A percentile compares a stretch with the other conserved stretches of the same genome.
Conservation (phyloP, 2,888 invertebrate genomes). For the Dasysyrphus tricinctus region DNA sequence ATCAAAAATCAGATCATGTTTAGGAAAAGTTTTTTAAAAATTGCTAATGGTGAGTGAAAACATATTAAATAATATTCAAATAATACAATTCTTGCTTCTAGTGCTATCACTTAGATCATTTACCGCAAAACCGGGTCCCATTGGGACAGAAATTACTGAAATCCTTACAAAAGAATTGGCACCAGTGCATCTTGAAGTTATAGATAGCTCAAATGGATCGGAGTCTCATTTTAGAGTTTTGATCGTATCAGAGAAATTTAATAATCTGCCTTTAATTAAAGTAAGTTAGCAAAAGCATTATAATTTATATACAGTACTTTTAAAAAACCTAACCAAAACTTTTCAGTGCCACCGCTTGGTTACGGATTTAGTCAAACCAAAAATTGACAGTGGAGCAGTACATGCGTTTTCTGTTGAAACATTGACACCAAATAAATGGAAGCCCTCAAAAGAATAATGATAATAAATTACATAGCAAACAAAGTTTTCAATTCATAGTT, state of each 20-base stretch:
- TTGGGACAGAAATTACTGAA: constrained; percentile 86
- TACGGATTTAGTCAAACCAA: constrained; percentile 91
- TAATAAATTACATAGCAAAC: constrained; percentile 7
- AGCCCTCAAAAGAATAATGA: constrained; percentile 77
- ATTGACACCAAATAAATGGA: constrained; percentile 92
- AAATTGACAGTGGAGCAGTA: constrained; percentile 88
- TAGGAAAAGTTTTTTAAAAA: constrained; percentile 48
- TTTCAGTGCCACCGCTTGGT: constrained; percentile 92
- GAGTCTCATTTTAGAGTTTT: constrained; percentile 98
- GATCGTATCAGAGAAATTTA: constrained; percentile 93
- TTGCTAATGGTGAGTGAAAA: constrained; percentile 56
- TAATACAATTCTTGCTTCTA: neutral
- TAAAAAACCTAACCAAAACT: neutral
- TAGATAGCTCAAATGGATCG: constrained; percentile 95
- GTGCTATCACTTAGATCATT: constrained; percentile 41
- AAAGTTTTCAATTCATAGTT: neutral
- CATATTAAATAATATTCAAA: neutral
- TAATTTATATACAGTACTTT: too few species aligned
- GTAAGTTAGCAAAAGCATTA: too few species aligned
- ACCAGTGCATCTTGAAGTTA: constrained; percentile 91
- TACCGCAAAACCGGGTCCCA: constrained; percentile 79
- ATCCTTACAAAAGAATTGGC: constrained; percentile 87
- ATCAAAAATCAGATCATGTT: constrained; percentile 48
- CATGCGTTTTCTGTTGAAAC: constrained; percentile 96
- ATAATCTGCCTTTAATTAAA: constrained; percentile 90